Base-by-base conservation (phyloP, 2,888 invertebrate species). In the Acrobasis suavella region DNA sequence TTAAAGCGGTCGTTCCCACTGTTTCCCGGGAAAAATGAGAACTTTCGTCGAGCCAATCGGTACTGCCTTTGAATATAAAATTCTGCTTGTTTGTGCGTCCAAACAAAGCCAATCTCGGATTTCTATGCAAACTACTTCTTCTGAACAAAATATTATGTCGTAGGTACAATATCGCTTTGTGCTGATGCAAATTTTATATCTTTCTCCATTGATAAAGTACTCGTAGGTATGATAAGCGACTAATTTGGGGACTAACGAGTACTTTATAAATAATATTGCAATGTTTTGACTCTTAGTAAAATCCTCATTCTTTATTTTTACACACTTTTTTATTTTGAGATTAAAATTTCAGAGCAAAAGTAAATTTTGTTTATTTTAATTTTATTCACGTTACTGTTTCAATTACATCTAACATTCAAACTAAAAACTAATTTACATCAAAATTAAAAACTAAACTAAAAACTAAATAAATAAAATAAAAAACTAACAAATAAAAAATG, bases 61-160 rank as follows among this genome's bases (percentile, higher is more conserved):
- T 78, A 64, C 74, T 74, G 77, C 81, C 80, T 87, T 84, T 86
- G 85, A 86, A 83, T 78, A 76, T 72, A 71, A 78, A 56, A 81
- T 77, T 77, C 70, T 73, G 78, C 77, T 83, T 86, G 84, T 88
- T 87, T 87, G 83, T 80, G 80, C 71, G 81, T 77, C 81, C 81
- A 81, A 75, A 89, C 85, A 88, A 87, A 84, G 84, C 83, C 85
- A 88, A 86, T 86, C 80, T 81, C 73, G 80, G 80, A 86, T 86
- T 87, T 82, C 82, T 80, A 83, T 86, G 85, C 85, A 85, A 88
- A 87, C 82, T 76, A 84, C 78, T 83, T 77, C 66, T 66, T 69
- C 71, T 67, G 76, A 81, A 79, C 79, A 85, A 85, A 88, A 89
- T 86, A 87, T 83, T 83, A 82, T 78, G 73, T 68, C 65, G 73